Conservation (phyloP, 2,888 invertebrate species). For the Gisinianus flammeolus region DNA sequence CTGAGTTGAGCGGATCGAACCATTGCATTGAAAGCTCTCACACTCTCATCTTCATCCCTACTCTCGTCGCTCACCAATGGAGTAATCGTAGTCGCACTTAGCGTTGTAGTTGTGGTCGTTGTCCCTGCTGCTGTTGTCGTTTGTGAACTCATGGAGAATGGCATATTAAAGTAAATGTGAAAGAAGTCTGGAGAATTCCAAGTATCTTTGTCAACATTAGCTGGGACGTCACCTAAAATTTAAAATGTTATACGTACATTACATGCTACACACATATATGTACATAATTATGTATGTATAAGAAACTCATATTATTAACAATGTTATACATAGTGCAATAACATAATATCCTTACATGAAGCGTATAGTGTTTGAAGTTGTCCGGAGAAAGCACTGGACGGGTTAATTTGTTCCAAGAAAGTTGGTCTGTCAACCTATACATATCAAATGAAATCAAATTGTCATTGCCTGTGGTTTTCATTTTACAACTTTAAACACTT, state of each 20-base stretch:
- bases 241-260: background rate
- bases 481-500: too few species aligned
- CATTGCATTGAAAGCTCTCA: constrained; percentile 18
- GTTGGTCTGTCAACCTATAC: constrained; percentile 17
- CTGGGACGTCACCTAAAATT: constrained; percentile 65
- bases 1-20: constrained; percentile 15
- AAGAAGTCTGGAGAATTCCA: constrained; percentile 66
- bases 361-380: constrained; percentile 46
- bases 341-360: constrained; percentile 43
- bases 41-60: background rate
- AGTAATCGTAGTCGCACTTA: background rate
- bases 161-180: constrained; percentile 68
- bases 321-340: background rate
- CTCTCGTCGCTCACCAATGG: constrained; percentile 4
- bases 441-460: background rate
- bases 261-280: too few species aligned
- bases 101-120: background rate
- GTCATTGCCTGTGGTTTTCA: too few species aligned
- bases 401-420: constrained; percentile 12
- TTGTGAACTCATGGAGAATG: background rate
- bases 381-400: constrained; percentile 42
- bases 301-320: too few species aligned
- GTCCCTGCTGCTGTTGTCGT: background rate
- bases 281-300: too few species aligned
- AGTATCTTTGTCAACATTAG: constrained; percentile 66